A percentile compares a stretch with the other conserved stretches of the same genome.
These are phyloP conservation scores for Myotis davidii DNA, from an alignment of 2,113 vertebrate species.

Conservation along the genomic window DNA sequence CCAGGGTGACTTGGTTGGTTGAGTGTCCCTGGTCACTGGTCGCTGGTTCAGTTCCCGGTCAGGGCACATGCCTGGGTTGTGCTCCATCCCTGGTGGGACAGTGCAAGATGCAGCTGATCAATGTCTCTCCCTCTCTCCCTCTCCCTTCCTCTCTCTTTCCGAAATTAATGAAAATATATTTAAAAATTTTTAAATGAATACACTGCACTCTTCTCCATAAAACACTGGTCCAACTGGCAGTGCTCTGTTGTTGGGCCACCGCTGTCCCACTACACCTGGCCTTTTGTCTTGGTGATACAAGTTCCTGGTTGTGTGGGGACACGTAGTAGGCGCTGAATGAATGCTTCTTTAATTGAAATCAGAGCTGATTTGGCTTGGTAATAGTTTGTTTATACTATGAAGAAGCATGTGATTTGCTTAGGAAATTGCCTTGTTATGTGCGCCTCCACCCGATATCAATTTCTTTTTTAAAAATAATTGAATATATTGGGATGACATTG, in stretches of 20 bases:
- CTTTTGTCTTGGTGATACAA: background rate
- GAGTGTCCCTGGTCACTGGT: too few relatives aligned
- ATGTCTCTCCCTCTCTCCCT: too few relatives aligned
- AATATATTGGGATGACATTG: too few relatives aligned
- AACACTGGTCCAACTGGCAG: background rate
- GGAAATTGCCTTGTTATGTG: background rate
- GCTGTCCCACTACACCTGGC: background rate
- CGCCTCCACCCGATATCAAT: background rate
- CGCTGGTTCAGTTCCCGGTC: too few relatives aligned
- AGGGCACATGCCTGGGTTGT: too few relatives aligned
- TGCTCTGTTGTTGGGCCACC: background rate
- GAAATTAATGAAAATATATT: too few relatives aligned
- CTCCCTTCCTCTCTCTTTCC: too few relatives aligned
- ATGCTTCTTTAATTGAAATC: background rate
- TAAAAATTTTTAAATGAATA: slow-evolving; percentile 65
- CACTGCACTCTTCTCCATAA: slow-evolving; percentile 63
- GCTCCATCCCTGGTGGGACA: too few relatives aligned
- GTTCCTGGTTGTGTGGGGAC: background rate
- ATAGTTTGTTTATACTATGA: background rate
- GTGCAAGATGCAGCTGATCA: too few relatives aligned
- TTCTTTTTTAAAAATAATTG: background rate
- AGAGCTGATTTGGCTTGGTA: background rate
- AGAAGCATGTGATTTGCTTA: background rate
- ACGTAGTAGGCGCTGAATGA: background rate
- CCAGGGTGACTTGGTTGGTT: too few relatives aligned